Percentiles rank a stretch among this genome's conserved stretches.
phyloP scores from a whole-genome alignment of 2,113 vertebrate species.

The Seriola rivoliana region DNA sequence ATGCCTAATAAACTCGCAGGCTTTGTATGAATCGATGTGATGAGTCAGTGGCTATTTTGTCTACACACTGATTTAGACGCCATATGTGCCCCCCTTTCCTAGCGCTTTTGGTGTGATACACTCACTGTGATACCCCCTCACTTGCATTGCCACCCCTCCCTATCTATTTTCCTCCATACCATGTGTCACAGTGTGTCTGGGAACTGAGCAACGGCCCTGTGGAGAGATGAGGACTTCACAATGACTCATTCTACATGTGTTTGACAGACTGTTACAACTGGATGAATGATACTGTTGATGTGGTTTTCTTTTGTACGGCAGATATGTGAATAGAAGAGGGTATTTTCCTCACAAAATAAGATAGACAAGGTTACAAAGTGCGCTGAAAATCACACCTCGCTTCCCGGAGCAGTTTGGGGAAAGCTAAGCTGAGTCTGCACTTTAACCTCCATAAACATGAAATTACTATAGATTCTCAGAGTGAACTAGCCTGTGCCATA shows the following conservation, averaged over 20 bases:
- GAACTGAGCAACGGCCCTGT: constrained; percentile 22
- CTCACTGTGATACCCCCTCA: constrained; percentile 1
- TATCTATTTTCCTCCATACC: constrained; percentile 48
- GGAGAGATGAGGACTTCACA: constrained; percentile 20
- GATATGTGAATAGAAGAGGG: background rate
- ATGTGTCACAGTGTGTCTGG: constrained; percentile 67
- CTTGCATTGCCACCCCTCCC: constrained; percentile 22
- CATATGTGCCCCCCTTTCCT: constrained; percentile 35
- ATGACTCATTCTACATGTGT: constrained; percentile 50
- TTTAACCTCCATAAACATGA: constrained; percentile 29
- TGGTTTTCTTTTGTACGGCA: constrained; percentile 2
- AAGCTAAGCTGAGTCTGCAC: constrained; percentile 11
- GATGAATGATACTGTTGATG: constrained; percentile 37
- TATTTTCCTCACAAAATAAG: background rate
- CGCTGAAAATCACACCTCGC: constrained; percentile 6
- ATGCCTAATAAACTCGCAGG: constrained; percentile 12
- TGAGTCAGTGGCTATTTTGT: constrained; percentile 68
- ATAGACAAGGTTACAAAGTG: background rate
- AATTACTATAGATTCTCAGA: background rate
- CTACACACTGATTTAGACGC: constrained; percentile 47
- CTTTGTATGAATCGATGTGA: constrained; percentile 47
- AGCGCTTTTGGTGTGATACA: constrained; percentile 37
- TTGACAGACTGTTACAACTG: constrained; percentile 12
- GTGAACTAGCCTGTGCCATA: background rate
- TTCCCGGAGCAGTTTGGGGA: background rate